A percentile compares a stretch with the other conserved stretches of the same genome.
Evolutionary conservation across 1,140 invertebrate genomes (phyloP).

Genomic region (Ceratina japonica): DNA sequence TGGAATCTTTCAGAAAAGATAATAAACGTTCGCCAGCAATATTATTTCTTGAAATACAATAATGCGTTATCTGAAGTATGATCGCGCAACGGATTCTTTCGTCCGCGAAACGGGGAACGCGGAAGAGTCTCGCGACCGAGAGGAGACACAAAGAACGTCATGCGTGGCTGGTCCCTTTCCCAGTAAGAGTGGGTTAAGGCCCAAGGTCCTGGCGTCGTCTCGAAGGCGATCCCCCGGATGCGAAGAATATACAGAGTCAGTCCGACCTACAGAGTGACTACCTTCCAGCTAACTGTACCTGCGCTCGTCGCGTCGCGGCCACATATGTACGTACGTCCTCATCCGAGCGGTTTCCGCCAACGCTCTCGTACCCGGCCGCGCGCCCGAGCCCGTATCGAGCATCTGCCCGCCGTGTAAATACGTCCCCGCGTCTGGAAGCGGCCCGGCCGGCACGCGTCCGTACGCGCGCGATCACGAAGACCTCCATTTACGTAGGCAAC

Average conservation of each 20-base stretch:
- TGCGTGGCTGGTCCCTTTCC: constrained; percentile 73
- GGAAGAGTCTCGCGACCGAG: constrained; percentile 57
- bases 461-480: background rate
- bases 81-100: background rate
- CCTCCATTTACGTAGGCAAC: constrained; percentile 72
- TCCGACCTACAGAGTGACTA: constrained; percentile 75
- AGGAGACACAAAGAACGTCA: constrained; percentile 63
- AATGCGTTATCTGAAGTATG: background rate
- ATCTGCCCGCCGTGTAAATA: constrained; percentile 1
- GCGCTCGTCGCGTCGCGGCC: constrained; percentile 58
- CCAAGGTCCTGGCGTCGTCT: constrained; percentile 75
- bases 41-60: background rate
- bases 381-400: background rate
- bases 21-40: no score
- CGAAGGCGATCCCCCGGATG: constrained; percentile 70
- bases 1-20: no score
- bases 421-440: background rate
- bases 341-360: constrained; percentile 33
- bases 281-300: constrained; percentile 76
- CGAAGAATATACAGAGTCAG: constrained; percentile 63
- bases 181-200: constrained; percentile 78
- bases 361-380: no score
- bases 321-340: constrained; percentile 30
- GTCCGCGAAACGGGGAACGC: constrained; percentile 54
- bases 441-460: background rate